Percentiles rank a stretch among this genome's conserved stretches.
Evolutionary conservation across 2,888 invertebrate species (phyloP).

Genomic region (Hartigia nigra): DNA sequence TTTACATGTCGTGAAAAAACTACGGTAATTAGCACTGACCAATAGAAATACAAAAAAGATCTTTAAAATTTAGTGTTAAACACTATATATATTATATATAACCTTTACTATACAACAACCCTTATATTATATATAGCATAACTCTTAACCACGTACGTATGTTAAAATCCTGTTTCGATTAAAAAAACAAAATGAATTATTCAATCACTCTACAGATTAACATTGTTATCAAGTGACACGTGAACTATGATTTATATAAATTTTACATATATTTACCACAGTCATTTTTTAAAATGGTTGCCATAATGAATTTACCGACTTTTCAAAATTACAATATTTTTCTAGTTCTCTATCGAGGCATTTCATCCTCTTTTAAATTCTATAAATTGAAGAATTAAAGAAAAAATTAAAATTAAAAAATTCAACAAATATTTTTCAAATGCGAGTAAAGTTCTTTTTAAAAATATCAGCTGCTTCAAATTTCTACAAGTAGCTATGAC

Average conservation of each 20-base stretch:
- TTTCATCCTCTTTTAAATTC: not conserved
- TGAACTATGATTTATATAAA: too few species aligned
- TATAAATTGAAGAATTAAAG: too few species aligned
- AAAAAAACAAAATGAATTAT: too few species aligned
- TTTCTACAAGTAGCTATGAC: not conserved
- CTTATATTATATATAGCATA: too few species aligned
- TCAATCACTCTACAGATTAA: too few species aligned
- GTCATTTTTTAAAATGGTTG: too few species aligned
- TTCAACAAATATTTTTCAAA: not conserved
- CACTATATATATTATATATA: too few species aligned
- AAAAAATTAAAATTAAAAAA: not conserved
- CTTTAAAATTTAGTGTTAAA: not conserved
- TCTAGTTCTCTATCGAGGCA: not conserved
- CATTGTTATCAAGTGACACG: too few species aligned
- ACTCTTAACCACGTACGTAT: too few species aligned
- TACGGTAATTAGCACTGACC: not conserved
- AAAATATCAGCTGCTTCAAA: not conserved
- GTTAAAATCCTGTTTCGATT: too few species aligned
- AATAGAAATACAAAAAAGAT: not conserved
- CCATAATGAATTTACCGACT: not conserved
- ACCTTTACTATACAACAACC: too few species aligned
- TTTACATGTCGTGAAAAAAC: not conserved
- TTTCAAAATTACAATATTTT: not conserved
- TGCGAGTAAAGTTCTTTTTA: not conserved
- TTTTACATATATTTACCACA: too few species aligned